Conservation (phyloP, 2,888 invertebrate species). For the Apantesis nais region DNA sequence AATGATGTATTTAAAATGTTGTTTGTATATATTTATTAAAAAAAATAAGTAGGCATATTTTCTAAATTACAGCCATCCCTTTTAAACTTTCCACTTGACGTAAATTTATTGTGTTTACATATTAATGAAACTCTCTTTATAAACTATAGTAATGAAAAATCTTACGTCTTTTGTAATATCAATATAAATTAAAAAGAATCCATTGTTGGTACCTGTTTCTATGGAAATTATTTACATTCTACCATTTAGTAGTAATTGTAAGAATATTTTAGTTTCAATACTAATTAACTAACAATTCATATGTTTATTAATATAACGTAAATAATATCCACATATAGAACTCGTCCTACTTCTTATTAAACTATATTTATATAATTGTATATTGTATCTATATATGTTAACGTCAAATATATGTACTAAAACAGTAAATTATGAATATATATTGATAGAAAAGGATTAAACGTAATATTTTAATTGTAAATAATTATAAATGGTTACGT, state of each 20-base stretch:
- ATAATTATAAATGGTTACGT: background rate
- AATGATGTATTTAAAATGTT: background rate
- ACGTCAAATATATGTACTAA: conserved; percentile 4
- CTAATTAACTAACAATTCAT: conserved; percentile 24
- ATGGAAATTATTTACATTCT: conserved; percentile 34
- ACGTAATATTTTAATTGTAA: conserved; percentile 10
- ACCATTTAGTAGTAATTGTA: conserved; percentile 23
- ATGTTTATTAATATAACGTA: conserved; percentile 23
- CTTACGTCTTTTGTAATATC: conserved; percentile 5
- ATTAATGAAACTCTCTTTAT: background rate
- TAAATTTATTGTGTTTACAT: conserved; percentile 20
- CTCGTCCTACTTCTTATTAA: conserved; percentile 19
- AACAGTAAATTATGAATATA: conserved; percentile 8
- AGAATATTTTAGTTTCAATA: conserved; percentile 24
- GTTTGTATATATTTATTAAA: background rate
- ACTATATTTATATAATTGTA: background rate
- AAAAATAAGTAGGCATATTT: background rate
- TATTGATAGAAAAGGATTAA: conserved; percentile 46
- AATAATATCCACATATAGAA: conserved; percentile 18
- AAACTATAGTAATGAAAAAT: background rate
- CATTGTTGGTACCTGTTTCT: conserved; percentile 51
- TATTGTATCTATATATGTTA: conserved; percentile 2
- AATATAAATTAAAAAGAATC: conserved; percentile 25
- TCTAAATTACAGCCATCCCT: conserved; percentile 14
- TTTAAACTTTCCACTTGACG: conserved; percentile 20